Evolutionary conservation across 1,140 invertebrate genomes (phyloP), one percentile per base, ranked within the genome.

Genomic region (Trachymyrmex septentrionalis): DNA sequence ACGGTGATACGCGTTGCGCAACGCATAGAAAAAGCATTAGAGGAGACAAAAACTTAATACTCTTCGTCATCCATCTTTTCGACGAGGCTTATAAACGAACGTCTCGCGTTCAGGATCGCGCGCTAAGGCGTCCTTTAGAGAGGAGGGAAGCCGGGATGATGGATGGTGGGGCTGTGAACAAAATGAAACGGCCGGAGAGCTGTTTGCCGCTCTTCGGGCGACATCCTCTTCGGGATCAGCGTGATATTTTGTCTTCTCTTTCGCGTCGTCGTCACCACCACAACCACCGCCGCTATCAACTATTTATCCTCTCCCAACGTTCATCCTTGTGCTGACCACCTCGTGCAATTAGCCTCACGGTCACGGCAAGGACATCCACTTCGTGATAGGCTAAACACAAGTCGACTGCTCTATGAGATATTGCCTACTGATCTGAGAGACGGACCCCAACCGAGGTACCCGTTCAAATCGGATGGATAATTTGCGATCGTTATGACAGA

Each of bases 351-450:
- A 94, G 93, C 90, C 88, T 92, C 92, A 94, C 87, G 93, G 93
- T 88, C 92, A 86, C 91, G 91, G 92, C 93, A 94, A 94, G 93
- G 93, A 94, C 93, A 94, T 94, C 93, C 92, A 94, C 87, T 94
- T 93, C 86, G 88, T 90, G 92, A 93, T 94, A 92, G 91, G 92
- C 92, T 93, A 93, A 94, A 93, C 92, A 91, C 90, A 92, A 91
- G 85, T 89, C 90, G 88, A 88, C 91, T 91, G 88, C 87, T 91
- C 91, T 92, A 92, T 91, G 91, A 93, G 88, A 92, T 93, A 93
- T 91, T 88, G 82, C 89, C 67, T 77, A 84, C 64, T 69, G 92
- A 91, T 90, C 84, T 64, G 72, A 27, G 80, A 24, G 64, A 9
- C 38, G n/a, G 73, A 16, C 48, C 48, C 44, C 63, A 50, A 75